Percentiles rank a stretch among this genome's conserved stretches.
Evolutionary conservation across 2,113 vertebrate species (phyloP).

Genomic region (Acanthisitta chloris): DNA sequence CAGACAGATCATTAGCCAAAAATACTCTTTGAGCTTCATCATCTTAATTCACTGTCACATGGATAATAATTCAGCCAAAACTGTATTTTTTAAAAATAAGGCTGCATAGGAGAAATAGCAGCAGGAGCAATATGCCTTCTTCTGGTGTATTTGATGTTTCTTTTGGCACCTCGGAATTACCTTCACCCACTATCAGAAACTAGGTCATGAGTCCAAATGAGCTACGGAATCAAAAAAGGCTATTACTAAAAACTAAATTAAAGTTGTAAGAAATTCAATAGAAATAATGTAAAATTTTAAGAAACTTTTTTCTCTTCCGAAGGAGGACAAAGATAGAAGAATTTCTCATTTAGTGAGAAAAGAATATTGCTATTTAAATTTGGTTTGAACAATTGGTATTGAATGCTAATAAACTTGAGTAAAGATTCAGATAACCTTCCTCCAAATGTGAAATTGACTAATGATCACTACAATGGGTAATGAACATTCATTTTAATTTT

Average conservation of each 20-base stretch:
- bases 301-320: not conserved
- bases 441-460: not conserved
- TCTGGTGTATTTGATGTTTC: not conserved
- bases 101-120: not conserved
- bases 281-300: not conserved
- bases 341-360: not conserved
- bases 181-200: not conserved
- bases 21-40: not conserved
- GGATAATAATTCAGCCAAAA: not conserved
- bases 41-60: not conserved
- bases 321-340: not conserved
- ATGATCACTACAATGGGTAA: not conserved
- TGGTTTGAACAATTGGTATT: not conserved
- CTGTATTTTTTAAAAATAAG: not conserved
- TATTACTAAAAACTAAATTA: not conserved
- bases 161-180: not conserved
- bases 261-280: not conserved
- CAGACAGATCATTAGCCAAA: not conserved
- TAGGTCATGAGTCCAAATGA: not conserved
- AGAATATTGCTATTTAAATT: not conserved
- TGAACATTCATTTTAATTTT: not conserved
- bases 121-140: not conserved
- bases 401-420: not conserved
- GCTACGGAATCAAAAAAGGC: rapidly evolving
- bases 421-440: not conserved